Conservation (phyloP, 2,113 vertebrate species). For the Phylloscopus trochilus region DNA sequence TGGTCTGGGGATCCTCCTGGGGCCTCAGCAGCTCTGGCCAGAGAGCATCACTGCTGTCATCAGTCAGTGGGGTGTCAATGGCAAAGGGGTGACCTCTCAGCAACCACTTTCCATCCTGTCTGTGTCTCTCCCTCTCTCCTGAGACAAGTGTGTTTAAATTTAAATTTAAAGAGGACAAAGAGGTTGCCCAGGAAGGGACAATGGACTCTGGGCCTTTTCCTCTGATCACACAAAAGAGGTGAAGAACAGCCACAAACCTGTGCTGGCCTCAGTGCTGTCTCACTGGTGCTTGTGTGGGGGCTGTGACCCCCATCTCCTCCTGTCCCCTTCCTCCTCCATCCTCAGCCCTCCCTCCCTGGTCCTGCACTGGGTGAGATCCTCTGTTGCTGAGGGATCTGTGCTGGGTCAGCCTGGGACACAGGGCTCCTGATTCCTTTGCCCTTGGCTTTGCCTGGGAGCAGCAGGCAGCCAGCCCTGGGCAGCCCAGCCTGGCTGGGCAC, state of each 20-base stretch:
- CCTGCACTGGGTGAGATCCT: background rate
- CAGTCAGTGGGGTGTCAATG: background rate
- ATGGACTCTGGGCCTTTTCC: background rate
- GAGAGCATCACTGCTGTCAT: background rate
- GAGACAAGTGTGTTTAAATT: background rate
- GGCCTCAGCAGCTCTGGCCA: background rate
- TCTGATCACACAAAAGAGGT: background rate
- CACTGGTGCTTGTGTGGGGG: background rate
- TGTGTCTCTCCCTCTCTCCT: background rate
- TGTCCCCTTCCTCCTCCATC: background rate
- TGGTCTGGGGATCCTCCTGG: background rate
- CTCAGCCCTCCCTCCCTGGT: background rate
- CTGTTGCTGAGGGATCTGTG: accelerated
- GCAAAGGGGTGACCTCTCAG: background rate
- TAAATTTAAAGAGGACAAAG: background rate
- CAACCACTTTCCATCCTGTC: background rate
- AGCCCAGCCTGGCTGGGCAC: background rate
- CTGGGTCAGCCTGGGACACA: background rate
- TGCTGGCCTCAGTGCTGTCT: no score
- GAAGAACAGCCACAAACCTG: background rate
- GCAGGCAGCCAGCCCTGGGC: background rate
- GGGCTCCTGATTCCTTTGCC: background rate
- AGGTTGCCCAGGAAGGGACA: background rate
- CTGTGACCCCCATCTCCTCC: background rate
- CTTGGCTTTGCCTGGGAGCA: background rate